Conservation (phyloP, 2,113 vertebrate species). For the Notothenia coriiceps region DNA sequence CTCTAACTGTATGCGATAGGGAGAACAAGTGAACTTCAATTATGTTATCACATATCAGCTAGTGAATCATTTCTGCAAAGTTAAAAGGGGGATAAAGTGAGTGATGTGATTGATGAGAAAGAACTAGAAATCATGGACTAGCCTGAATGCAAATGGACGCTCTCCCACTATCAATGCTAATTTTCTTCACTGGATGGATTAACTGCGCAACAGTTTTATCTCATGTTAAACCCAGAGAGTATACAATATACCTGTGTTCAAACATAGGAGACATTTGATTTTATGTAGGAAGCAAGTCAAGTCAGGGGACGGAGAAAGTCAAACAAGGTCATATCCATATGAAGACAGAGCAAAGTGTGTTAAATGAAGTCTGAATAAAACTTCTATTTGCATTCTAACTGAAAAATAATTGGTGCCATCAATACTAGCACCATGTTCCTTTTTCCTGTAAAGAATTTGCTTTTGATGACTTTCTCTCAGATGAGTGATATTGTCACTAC, state of each 20-base stretch:
- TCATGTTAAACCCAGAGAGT: slow-evolving; percentile 17
- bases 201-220: slow-evolving; percentile 31
- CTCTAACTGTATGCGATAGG: slow-evolving; percentile 9
- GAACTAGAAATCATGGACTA: slow-evolving; percentile 32
- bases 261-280: background rate
- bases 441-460: background rate
- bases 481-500: background rate
- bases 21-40: slow-evolving; percentile 38
- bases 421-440: background rate
- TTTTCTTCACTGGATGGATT: slow-evolving; percentile 50
- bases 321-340: background rate
- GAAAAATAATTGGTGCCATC: background rate
- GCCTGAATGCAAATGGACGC: slow-evolving; percentile 54
- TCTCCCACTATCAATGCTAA: slow-evolving; percentile 62
- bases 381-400: no score
- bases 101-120: slow-evolving; percentile 59
- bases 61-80: slow-evolving; percentile 41
- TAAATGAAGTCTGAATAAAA: background rate
- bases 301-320: background rate
- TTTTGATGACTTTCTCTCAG: background rate
- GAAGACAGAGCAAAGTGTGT: background rate
- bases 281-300: background rate
- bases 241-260: background rate
- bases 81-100: slow-evolving; percentile 34
- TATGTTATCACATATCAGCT: slow-evolving; percentile 45